Base-by-base conservation (phyloP, 2,888 invertebrate genomes). In the Cosmia pyralina region DNA sequence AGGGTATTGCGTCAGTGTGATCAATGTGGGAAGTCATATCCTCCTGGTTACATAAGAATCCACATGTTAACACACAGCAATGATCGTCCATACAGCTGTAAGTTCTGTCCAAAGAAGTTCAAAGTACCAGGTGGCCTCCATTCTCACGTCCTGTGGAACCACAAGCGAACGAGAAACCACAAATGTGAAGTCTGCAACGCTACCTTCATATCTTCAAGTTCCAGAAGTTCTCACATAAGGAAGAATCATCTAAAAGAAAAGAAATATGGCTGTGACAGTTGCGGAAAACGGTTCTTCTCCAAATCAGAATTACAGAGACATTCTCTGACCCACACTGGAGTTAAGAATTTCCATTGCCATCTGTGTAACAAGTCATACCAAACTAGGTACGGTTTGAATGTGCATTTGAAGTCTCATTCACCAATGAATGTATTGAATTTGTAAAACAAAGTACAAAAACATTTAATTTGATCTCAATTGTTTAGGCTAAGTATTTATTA, bases 21-120 rank as follows among this genome's bases (percentile, higher is more conserved):
- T 78, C 95, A 96, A 77, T 96, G 96, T 83, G 96, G 96, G 0
- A 96, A 96, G 80, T 96, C 96, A 2, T 96, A 96, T 81, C 95
- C 96, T 0, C 93, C 93, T 0, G 94, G 96, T 0, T 96, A 96
- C 71, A 96, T 96, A 53, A 88, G 92, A 81, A 92, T 95, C n/a
- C 96, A 96, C 76, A 95, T 96, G 94, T 80, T 94, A 22, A 96
- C 95, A 19, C 96, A 96, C 60, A 92, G 95, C 68, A 92, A 89
- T 71, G 92, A 95, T 57, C 88, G 93, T 10, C 91, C 93, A 0
- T 96, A 96, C 81, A 92, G 94, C 73, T 96, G 96, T 83, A 94
- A 95, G 83, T 95, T 92, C 74, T 96, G 96, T 73, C 96, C 95
- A 22, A 96, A 96, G 79, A 95, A 93, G 63, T 96, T 96, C 70